phyloP scores from a whole-genome alignment of 1,140 invertebrate species.

The Leguminivora glycinivorella region DNA sequence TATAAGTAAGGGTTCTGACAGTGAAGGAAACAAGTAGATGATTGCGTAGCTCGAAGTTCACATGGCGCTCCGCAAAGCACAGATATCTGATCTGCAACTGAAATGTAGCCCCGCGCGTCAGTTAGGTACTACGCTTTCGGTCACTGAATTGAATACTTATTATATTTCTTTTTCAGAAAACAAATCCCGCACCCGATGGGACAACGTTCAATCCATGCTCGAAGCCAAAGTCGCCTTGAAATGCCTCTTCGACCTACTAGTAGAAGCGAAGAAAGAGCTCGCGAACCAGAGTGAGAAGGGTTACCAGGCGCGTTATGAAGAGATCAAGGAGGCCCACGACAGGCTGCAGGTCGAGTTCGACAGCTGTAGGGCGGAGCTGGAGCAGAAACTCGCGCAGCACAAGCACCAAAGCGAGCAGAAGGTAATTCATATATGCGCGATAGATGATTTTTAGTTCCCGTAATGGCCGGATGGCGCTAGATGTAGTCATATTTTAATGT shows the following conservation, averaged over 20 bases:
- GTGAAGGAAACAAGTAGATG: too few species aligned
- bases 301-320: constrained; percentile 74
- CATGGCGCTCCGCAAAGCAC: too few species aligned
- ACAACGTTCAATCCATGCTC: constrained; percentile 82
- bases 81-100: too few species aligned
- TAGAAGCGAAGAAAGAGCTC: constrained; percentile 77
- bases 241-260: constrained; percentile 80
- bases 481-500: too few species aligned
- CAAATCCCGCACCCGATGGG: constrained; percentile 81
- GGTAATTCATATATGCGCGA: too few species aligned
- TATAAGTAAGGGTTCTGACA: background rate
- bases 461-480: too few species aligned
- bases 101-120: too few species aligned
- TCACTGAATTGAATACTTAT: background rate
- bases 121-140: too few species aligned
- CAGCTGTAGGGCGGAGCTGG: constrained; percentile 58
- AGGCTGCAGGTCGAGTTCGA: constrained; percentile 63
- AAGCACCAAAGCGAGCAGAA: constrained; percentile 66
- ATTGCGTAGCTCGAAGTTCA: too few species aligned
- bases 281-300: constrained; percentile 71
- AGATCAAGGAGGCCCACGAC: constrained; percentile 76
- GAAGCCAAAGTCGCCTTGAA: constrained; percentile 84
- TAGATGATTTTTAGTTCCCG: too few species aligned
- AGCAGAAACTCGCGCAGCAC: constrained; percentile 52
- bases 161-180: constrained; percentile 74